A percentile compares a stretch with the other conserved stretches of the same genome.
These are phyloP conservation scores for Bellardia pandia DNA, from an alignment of 2,888 invertebrate genomes.

Conservation along the genomic window DNA sequence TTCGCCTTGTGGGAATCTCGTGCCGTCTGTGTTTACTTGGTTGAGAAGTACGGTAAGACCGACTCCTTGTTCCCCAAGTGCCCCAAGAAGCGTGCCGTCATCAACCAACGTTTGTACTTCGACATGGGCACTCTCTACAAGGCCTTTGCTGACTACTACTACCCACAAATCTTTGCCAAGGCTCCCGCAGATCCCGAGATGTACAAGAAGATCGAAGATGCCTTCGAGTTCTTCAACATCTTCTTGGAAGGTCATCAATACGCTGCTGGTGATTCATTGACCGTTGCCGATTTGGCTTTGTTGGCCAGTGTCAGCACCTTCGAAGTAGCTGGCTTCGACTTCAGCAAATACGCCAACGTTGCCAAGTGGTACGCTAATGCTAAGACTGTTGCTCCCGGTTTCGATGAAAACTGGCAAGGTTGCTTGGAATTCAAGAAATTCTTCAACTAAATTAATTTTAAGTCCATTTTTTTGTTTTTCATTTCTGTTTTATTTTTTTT, in stretches of 20 bases:
- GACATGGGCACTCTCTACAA: constrained; percentile 91
- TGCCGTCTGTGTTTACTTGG: constrained; percentile 92
- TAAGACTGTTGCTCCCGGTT: constrained; percentile 86
- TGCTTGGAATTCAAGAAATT: constrained; percentile 85
- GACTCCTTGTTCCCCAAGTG: constrained; percentile 91
- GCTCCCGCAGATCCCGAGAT: constrained; percentile 88
- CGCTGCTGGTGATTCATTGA: constrained; percentile 89
- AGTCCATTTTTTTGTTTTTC: constrained; percentile 25
- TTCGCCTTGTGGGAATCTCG: constrained; percentile 93
- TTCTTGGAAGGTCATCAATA: constrained; percentile 89
- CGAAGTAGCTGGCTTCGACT: constrained; percentile 88
- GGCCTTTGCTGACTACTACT: constrained; percentile 89
- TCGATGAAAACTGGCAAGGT: constrained; percentile 86
- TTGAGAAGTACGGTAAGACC: constrained; percentile 91
- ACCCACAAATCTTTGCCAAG: constrained; percentile 87
- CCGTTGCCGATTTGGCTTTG: constrained; percentile 91
- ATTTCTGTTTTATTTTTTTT: neutral
- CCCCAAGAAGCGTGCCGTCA: constrained; percentile 89
- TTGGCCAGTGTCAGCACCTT: constrained; percentile 89
- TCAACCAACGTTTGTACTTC: constrained; percentile 92
- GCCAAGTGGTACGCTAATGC: constrained; percentile 87
- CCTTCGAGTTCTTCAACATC: constrained; percentile 88
- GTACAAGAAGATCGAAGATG: constrained; percentile 88
- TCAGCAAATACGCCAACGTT: constrained; percentile 89
- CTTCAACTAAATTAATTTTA: constrained; percentile 73